Base-by-base conservation (phyloP, 2,113 vertebrate genomes). In the Mustela lutreola region DNA sequence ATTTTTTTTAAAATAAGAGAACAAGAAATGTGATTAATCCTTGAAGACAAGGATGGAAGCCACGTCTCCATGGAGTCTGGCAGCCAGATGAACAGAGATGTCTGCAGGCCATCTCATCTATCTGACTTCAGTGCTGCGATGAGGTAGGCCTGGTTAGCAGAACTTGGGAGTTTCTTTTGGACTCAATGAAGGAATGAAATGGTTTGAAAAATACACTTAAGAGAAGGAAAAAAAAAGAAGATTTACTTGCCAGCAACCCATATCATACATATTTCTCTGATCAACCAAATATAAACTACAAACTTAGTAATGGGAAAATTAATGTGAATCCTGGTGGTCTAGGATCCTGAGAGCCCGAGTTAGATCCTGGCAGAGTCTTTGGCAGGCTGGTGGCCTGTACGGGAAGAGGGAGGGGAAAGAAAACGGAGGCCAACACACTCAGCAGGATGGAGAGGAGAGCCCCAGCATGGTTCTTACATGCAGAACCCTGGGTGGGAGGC, bases 281-380 rank as follows among this genome's bases (percentile, higher is more conserved):
- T 98, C 98, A 98, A 97, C 98, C 97, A 98, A 99, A 98, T 98
- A 98, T 98, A 99, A 99, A 99, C 95, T 98, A 97, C 94, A 97
- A 96, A 97, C 97, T 97, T 85, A 98, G 98, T 98, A 98, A 92
- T 97, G 60, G 98, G 98, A 98, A 99, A 99, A 99, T 98, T 98
- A 98, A 98, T 97, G 98, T 98, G 98, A 11, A 95, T 95, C 98
- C 95, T 80, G 98, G 99, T 99, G 99, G 99, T 99, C 99, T 97
- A 93, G 94, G 97, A 97, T 98, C 98, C 97, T 98, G 98, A 98
- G 96, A 98, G 98, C 95, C 97, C 96, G 98, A 97, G 94, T 92
- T 95, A 97, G 97, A 96, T 97, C 94, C 97, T 58, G 94, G 98
- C 97, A 96, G 0, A 83, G 95, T n/a, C 97, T 98, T 67, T 88